A percentile compares a stretch with the other conserved stretches of the same genome.
phyloP scores from a whole-genome alignment of 2,797 vertebrate species.

The Antrozous pallidus region DNA sequence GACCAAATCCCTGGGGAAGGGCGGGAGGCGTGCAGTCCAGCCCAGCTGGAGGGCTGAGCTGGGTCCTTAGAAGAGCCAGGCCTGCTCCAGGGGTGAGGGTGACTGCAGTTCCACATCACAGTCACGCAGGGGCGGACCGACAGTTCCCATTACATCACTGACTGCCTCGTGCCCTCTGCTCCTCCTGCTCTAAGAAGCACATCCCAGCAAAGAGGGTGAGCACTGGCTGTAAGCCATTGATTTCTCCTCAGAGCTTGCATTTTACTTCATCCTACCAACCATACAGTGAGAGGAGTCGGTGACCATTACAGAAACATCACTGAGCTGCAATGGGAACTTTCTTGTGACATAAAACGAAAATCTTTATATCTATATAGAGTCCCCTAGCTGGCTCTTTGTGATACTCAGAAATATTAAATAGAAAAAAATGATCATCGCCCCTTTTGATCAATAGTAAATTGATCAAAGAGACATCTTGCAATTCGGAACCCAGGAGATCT shows the following conservation, averaged over 20 bases:
- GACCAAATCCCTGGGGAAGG: neutral
- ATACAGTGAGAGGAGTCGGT: neutral
- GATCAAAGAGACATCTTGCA: neutral
- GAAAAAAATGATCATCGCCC: neutral
- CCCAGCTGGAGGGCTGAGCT: neutral
- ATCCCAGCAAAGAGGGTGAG: neutral
- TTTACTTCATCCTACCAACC: neutral
- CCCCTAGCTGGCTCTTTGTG: neutral
- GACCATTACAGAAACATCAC: neutral
- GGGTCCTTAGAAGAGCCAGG: neutral
- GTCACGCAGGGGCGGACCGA: neutral
- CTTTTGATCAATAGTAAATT: neutral
- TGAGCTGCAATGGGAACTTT: neutral
- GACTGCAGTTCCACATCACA: neutral
- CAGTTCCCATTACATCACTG: neutral
- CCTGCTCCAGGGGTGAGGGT: no score
- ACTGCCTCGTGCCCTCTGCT: neutral
- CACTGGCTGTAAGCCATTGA: neutral
- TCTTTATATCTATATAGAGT: neutral
- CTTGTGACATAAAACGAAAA: neutral
- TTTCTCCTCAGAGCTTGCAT: neutral
- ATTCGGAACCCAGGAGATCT: neutral
- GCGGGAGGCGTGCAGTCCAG: rapidly evolving
- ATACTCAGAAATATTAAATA: neutral
- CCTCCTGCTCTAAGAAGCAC: neutral